Base-by-base conservation (phyloP, 2,113 vertebrate genomes). In the Nothoprocta perdicaria region DNA sequence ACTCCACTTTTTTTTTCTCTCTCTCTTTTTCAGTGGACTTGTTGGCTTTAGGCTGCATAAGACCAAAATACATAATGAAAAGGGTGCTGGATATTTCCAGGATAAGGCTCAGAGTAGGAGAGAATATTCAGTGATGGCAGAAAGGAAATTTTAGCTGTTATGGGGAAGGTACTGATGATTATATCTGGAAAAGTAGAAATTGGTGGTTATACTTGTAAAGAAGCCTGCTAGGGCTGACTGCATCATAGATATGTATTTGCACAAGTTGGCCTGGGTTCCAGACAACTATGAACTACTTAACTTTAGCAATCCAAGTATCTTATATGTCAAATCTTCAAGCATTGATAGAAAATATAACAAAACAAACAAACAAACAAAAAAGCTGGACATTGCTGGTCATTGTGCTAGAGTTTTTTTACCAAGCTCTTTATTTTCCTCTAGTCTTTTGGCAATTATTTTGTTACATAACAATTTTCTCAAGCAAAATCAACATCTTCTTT, bases 391-490 rank as follows among this genome's bases (percentile, higher is more conserved):
- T 18, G 38, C 55, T 23, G 50, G 75, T 66, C 33, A 58, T 2
- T 18, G 3, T 66, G 26, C 41, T 60, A 50, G 1, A 8, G 46
- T 62, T 91, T 45, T 41, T 18, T 18, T 0, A 2, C 38, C 17
- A 40, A 29, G 0, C 7, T 72, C 40, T 85, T 57, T 53, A 62
- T 81, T 79, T 73, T 29, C 29, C 90, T 89, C 80, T 83, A 38
- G 41, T 82, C 41, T 87, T 57, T 41, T 71, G 14, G 35, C 15
- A 0, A 0, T 80, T 90, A 19, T 80, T 93, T 92, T 83, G 12
- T 83, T 87, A 87, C 19, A 74, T 74, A 73, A 82, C 24, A 90
- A n/a, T 60, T 60, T 95, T 82, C 55, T 83, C 23, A 11, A 55
- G 26, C 22, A 92, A 94, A 93, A 75, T 26, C 63, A 90, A 63